Evolutionary conservation across 2,888 invertebrate genomes (phyloP).

Genomic region (Diarsia mendica): DNA sequence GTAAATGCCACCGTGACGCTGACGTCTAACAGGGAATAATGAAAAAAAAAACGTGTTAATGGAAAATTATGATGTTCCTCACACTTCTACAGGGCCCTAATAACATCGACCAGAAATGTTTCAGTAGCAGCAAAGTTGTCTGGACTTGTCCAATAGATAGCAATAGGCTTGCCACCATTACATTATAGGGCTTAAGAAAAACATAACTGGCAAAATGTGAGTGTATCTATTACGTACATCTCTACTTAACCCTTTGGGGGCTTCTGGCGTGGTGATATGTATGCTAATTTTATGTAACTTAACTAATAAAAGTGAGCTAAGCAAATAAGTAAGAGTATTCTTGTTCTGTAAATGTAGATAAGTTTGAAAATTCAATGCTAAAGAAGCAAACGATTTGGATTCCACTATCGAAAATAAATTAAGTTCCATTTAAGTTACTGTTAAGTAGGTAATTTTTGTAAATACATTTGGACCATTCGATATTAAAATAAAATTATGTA

Average conservation of each 20-base stretch:
- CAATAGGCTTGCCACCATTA: background rate
- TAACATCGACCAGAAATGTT: background rate
- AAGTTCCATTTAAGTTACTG: constrained; percentile 34
- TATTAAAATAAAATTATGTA: constrained; percentile 8
- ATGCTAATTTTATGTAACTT: background rate
- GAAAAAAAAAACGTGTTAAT: too few species aligned
- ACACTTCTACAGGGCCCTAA: too few species aligned
- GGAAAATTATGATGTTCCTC: too few species aligned
- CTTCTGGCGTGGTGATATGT: background rate
- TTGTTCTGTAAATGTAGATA: constrained; percentile 11
- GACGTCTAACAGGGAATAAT: too few species aligned
- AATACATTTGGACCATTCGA: constrained; percentile 39
- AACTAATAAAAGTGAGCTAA: background rate
- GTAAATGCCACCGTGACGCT: too few species aligned
- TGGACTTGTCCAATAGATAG: background rate
- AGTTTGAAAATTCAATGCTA: constrained; percentile 30
- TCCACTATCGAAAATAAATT: constrained; percentile 75
- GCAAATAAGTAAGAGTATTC: background rate
- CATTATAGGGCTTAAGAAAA: background rate
- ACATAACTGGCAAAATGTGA: background rate
- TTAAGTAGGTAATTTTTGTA: constrained; percentile 61
- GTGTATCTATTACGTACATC: background rate
- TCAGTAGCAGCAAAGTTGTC: background rate
- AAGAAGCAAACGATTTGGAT: constrained; percentile 67
- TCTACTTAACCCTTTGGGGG: background rate